Evolutionary conservation across 2,797 vertebrate genomes (phyloP), one percentile per base, ranked within the genome.

Genomic region (Manis pentadactyla): DNA sequence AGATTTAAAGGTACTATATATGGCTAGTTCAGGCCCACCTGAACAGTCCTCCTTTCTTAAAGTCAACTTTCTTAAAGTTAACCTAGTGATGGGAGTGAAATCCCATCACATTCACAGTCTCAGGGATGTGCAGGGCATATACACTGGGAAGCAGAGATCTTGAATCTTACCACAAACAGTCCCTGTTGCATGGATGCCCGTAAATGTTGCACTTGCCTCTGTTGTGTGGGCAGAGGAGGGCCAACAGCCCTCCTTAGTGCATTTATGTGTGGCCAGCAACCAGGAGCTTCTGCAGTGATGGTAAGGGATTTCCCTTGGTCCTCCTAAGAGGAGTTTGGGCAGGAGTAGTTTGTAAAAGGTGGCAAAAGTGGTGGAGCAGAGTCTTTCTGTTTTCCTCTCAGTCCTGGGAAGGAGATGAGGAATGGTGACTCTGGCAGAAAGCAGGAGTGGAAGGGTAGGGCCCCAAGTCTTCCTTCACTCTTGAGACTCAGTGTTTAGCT

Each of bases 11-110:
- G 14, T 14, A 64, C 74, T 78, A 2, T 69, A 2, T 69, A 39
- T 63, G 49, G 23, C 66, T 87, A 73, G 71, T 64, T 93, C 21
- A 87, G 29, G 29, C 17, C 42, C 23, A 34, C 39, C 19, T 66
- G 49, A 34, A 64, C 90, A 71, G 78, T 53, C 31, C 9, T 4
- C 17, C 42, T 37, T 87, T 55, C 23, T 59, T 74, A 69, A 66
- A 84, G 11, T 75, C 63, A 83, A 12, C 75, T 85, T 92, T 92
- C 42, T 90, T 63, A 63, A 85, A 69, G 31, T 90, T 90, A 71
- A 75, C 75, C 25, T 90, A 14, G 82, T 63, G 7, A 4, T 19
- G 25, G 42, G 18, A 69, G 19, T 90, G 61, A 95, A 94, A 75
- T 74, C 15, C 25, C 25, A 23, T 78, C 18, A 31, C 49, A 34